phyloP scores from a whole-genome alignment of 1,140 invertebrate species.

The Trypoxylus dichotomus region DNA sequence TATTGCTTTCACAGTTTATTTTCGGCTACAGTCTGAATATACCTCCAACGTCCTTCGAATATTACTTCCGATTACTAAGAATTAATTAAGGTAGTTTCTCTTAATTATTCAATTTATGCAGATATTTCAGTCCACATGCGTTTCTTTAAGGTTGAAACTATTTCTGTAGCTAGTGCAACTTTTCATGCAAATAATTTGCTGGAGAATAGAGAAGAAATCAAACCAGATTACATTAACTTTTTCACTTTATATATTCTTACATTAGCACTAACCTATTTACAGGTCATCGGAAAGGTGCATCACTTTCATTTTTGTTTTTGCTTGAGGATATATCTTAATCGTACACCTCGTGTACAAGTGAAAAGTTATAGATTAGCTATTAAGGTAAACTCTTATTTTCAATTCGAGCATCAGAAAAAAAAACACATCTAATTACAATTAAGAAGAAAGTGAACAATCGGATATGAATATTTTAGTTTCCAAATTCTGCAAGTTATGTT shows the following conservation, averaged over 20 bases:
- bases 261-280: background rate
- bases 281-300: background rate
- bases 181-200: too few relatives aligned
- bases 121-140: too few relatives aligned
- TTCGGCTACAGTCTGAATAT: background rate
- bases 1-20: background rate
- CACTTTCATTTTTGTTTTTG: slow-evolving; percentile 1
- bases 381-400: background rate
- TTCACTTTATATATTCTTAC: too few relatives aligned
- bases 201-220: too few relatives aligned
- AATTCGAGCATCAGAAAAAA: background rate
- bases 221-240: too few relatives aligned
- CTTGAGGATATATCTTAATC: background rate
- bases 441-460: background rate
- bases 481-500: background rate
- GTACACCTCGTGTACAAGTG: background rate
- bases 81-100: background rate
- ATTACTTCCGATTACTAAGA: background rate
- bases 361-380: background rate
- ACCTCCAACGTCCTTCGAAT: background rate
- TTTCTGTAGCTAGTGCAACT: too few relatives aligned
- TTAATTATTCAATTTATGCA: background rate
- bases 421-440: background rate
- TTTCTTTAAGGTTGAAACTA: too few relatives aligned
- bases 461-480: background rate